A percentile compares a stretch with the other conserved stretches of the same genome.
phyloP scores from a whole-genome alignment of 1,140 invertebrate genomes.

The Papilio dardanus region DNA sequence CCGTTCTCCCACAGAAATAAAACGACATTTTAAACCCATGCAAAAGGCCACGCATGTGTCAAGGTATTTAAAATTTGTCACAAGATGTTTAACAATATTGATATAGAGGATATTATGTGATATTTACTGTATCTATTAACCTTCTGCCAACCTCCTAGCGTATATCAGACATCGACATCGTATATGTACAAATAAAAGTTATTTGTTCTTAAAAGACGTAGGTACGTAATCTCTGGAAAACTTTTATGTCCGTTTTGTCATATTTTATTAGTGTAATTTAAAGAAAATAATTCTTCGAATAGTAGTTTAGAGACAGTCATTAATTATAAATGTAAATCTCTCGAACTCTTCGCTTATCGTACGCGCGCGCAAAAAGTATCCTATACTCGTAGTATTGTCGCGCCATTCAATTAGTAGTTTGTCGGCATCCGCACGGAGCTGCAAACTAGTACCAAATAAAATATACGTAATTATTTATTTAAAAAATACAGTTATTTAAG shows the following conservation, averaged over 20 bases:
- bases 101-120: neutral
- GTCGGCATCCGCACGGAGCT: constrained; percentile 42
- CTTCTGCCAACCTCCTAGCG: constrained; percentile 10
- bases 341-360: constrained; percentile 2
- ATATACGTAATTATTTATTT: neutral
- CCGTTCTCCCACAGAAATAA: too few species aligned
- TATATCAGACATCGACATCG: constrained; percentile 2
- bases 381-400: neutral
- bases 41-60: neutral
- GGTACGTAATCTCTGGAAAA: constrained; percentile 14
- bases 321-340: constrained; percentile 18
- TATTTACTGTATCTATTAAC: neutral
- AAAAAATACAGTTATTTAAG: neutral
- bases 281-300: constrained; percentile 21
- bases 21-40: too few species aligned
- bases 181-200: neutral
- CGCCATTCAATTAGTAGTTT: constrained; percentile 44
- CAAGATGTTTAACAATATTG: neutral
- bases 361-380: neutral
- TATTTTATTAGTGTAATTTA: constrained; percentile 9
- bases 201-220: neutral
- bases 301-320: constrained; percentile 10
- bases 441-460: constrained; percentile 24
- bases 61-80: neutral
- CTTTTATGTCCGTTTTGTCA: neutral